A percentile compares a stretch with the other conserved stretches of the same genome.
These are phyloP conservation scores for Macrotis lagotis DNA, from an alignment of 2,113 vertebrate species.

Conservation along the genomic window DNA sequence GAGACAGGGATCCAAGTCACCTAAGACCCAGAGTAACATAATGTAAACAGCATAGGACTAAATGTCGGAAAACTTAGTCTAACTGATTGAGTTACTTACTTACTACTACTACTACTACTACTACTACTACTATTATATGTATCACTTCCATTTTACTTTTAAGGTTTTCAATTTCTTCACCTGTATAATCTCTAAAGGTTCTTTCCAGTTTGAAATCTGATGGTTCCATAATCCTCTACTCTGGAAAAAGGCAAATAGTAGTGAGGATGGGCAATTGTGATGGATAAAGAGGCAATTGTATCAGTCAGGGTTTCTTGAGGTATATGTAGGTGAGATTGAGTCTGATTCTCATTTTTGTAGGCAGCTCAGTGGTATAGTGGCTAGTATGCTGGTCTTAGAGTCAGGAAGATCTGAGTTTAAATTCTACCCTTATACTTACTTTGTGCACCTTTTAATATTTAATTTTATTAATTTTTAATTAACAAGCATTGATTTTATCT, in stretches of 20 bases:
- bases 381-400: background rate
- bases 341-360: background rate
- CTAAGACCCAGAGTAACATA: background rate
- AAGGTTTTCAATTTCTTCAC: background rate
- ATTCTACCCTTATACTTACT: background rate
- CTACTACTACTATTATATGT: background rate
- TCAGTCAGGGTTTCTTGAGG: background rate
- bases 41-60: background rate
- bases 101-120: no score
- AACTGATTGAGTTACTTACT: background rate
- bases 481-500: background rate
- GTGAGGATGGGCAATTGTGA: background rate
- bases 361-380: background rate
- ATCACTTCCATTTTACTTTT: background rate
- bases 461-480: background rate
- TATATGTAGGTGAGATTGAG: background rate
- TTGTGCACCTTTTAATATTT: background rate
- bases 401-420: background rate
- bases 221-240: background rate
- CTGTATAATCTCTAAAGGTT: background rate
- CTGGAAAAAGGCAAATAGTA: background rate
- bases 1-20: background rate
- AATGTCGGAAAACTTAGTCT: background rate
- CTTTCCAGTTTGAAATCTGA: background rate
- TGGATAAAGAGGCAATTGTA: background rate